Evolutionary conservation across 1,140 invertebrate species (phyloP).

Genomic region (Tetranychus cinnabarinus): DNA sequence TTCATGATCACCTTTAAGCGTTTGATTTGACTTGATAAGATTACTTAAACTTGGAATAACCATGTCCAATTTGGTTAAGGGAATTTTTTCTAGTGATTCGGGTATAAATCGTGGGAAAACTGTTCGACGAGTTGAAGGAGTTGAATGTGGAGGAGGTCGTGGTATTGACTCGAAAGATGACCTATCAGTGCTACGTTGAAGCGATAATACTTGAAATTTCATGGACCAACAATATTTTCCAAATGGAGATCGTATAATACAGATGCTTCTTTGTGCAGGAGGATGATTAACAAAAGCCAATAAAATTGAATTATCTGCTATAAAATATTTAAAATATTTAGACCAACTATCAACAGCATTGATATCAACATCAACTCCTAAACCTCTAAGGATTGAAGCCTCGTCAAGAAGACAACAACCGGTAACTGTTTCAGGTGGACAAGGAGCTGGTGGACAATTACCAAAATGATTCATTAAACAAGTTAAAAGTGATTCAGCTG

Average conservation of each 20-base stretch:
- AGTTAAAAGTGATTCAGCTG: conserved; percentile 71
- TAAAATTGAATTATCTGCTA: conserved; percentile 63
- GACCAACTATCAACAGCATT: background rate
- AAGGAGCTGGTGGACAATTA: conserved; percentile 2
- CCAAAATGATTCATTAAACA: conserved; percentile 21
- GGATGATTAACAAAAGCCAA: conserved; percentile 74
- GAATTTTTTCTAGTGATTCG: conserved; percentile 51
- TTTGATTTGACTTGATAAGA: conserved; percentile 1
- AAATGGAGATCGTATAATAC: conserved; percentile 60
- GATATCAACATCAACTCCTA: background rate
- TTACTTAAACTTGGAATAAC: background rate
- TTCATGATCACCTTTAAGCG: conserved; percentile 5
- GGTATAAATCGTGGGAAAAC: conserved; percentile 53
- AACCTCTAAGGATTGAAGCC: conserved; percentile 2
- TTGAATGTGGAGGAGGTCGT: background rate
- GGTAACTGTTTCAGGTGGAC: conserved; percentile 11
- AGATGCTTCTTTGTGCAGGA: background rate
- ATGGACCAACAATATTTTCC: conserved; percentile 82
- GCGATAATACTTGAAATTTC: conserved; percentile 29
- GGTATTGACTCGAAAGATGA: background rate
- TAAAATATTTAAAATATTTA: conserved; percentile 38
- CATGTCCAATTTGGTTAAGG: conserved; percentile 41
- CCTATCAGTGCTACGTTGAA: background rate
- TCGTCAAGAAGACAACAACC: conserved; percentile 8
- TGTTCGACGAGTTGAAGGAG: conserved; percentile 17